Base-by-base conservation (phyloP, 92 coral and sea anemone species). In the Parazoanthus darwini region DNA sequence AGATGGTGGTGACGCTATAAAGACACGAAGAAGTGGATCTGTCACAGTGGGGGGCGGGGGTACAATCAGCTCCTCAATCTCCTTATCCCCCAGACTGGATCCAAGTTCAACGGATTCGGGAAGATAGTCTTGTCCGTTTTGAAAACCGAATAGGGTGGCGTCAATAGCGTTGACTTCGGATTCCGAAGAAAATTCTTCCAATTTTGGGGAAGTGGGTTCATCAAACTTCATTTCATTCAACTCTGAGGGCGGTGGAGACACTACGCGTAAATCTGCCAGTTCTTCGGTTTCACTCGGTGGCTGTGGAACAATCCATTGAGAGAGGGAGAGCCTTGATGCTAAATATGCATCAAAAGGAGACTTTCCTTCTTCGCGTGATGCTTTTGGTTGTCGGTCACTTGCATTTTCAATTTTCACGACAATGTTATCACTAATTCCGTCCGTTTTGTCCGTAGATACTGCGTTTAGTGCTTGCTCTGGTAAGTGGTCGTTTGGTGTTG, bases 241-340 rank as follows among this genome's bases (percentile, higher is more conserved):
- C 51, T 84, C 87, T 48, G 87, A 29, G 6, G 98, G 98, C 29
- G 95, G 98, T 10, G 98, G 94, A 39, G 95, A 86, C 59, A 89
- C 95, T 16, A 94, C 89, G 23, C n/a, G 88, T 51, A 94, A 85
- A 74, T 94, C 93, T 56, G 82, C 56, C 18, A 94, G 92, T 85
- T 93, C 92, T 25, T 89, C 90, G 0, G 95, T 94, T 33, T 89
- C 90, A 59, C 91, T 68, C 16, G 98, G 95, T 11, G 98, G 98
- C 59, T 93, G 82, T 43, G 98, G 98, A 39, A 94, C 89, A 88
- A 93, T 86, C 98, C 98, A 94, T 9, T 91, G 86, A 70, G 93
- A 80, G 1, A 91, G 91, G 7, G 92, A 94, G 71, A 86, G 82
- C 37, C 88, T 88, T 26, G 86, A 78, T 63, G 85, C 87, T 59